Evolutionary conservation across 2,888 invertebrate genomes (phyloP).

Genomic region (Xanthostigma xanthostigma): DNA sequence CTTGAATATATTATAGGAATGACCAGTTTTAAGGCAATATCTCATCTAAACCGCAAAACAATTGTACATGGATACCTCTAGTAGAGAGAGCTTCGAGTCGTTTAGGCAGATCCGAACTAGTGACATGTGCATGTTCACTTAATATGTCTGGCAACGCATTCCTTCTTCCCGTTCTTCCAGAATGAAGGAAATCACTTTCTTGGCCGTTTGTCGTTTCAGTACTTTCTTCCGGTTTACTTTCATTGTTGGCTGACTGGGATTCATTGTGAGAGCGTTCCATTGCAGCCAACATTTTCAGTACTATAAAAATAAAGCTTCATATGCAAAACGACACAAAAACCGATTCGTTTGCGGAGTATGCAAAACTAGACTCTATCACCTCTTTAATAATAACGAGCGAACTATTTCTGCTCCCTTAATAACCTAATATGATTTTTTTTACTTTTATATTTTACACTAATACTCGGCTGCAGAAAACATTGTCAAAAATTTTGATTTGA

Average conservation of each 20-base stretch:
- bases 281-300: slow-evolving; percentile 29
- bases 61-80: slow-evolving; percentile 27
- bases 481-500: neutral
- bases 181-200: slow-evolving; percentile 65
- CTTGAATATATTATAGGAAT: no score
- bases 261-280: slow-evolving; percentile 21
- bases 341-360: no score
- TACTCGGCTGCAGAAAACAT: neutral
- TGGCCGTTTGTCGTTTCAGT: slow-evolving; percentile 30
- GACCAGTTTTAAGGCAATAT: no score
- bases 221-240: slow-evolving; percentile 11
- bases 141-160: slow-evolving; percentile 80
- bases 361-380: no score
- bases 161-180: slow-evolving; percentile 72
- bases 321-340: neutral
- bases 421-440: neutral
- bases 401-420: no score
- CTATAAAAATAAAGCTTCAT: slow-evolving; percentile 16
- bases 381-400: no score
- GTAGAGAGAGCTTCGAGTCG: slow-evolving; percentile 56
- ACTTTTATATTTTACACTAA: neutral
- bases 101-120: slow-evolving; percentile 63
- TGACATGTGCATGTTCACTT: slow-evolving; percentile 53
- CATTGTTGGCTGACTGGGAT: slow-evolving; percentile 15
- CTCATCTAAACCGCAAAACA: no score